Evolutionary conservation across 2,797 vertebrate genomes (phyloP).

Genomic region (Eupleurogrammus muticus): DNA sequence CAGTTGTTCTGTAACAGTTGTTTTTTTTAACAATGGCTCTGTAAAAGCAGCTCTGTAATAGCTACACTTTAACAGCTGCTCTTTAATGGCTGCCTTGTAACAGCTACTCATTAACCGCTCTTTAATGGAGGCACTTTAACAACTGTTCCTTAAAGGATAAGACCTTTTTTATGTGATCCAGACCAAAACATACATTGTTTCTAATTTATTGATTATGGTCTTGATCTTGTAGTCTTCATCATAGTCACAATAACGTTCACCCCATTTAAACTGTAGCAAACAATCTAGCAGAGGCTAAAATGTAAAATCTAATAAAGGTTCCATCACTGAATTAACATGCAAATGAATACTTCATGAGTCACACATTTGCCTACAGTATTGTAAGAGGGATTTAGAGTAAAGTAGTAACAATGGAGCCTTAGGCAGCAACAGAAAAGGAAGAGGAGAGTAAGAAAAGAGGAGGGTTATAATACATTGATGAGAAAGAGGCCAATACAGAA

Average conservation of each 20-base stretch:
- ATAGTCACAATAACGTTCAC: constrained; percentile 15
- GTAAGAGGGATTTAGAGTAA: constrained; percentile 39
- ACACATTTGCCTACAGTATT: constrained; percentile 65
- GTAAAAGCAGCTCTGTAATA: too few relatives aligned
- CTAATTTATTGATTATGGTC: too few relatives aligned
- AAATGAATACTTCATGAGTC: constrained; percentile 73
- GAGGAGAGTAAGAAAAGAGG: constrained; percentile 19
- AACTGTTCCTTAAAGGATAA: too few relatives aligned
- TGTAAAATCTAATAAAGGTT: constrained; percentile 40
- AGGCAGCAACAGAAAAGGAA: constrained; percentile 44
- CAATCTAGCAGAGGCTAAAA: constrained; percentile 44
- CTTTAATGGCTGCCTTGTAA: too few relatives aligned
- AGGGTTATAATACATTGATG: constrained; percentile 34
- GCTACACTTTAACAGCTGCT: too few relatives aligned
- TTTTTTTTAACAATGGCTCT: too few relatives aligned
- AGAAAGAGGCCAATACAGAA: constrained; percentile 67
- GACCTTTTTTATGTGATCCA: too few relatives aligned
- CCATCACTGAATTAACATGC: constrained; percentile 59
- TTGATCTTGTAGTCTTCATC: too few relatives aligned
- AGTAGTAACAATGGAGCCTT: constrained; percentile 47
- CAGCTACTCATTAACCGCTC: too few relatives aligned
- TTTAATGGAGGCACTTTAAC: too few relatives aligned
- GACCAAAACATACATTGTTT: too few relatives aligned
- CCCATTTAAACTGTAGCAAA: constrained; percentile 8
- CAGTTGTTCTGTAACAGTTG: too few relatives aligned